Evolutionary conservation across 2,113 vertebrate genomes (phyloP).

Genomic region (Crotophaga sulcirostris): DNA sequence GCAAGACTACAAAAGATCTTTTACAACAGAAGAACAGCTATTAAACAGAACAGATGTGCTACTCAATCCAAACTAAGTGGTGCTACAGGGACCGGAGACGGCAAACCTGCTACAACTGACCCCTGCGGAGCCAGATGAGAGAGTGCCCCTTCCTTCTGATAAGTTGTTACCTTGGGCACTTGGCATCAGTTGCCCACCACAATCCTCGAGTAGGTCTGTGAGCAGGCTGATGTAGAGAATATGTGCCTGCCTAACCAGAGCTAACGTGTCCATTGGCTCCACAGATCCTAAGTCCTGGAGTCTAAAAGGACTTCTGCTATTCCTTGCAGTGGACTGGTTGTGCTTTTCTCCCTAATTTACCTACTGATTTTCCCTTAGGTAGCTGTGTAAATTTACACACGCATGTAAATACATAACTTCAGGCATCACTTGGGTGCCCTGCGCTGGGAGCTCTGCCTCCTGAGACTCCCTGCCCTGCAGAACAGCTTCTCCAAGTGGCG

Average conservation of each 20-base stretch:
- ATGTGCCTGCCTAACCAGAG: background rate
- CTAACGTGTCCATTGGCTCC: background rate
- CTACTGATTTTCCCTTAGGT: background rate
- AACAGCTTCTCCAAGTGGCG: background rate
- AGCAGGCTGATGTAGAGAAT: background rate
- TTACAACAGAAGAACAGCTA: background rate
- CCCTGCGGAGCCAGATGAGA: background rate
- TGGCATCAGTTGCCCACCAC: background rate
- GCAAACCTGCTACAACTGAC: background rate
- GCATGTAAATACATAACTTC: background rate
- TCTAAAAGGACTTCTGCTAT: background rate
- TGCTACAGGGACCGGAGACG: background rate
- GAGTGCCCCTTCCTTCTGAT: background rate
- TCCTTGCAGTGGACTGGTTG: background rate
- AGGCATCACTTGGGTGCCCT: rapidly evolving
- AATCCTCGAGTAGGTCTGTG: background rate
- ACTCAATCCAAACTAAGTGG: background rate
- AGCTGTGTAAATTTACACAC: no score
- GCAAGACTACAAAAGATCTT: background rate
- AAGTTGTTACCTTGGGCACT: background rate
- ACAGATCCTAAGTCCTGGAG: background rate
- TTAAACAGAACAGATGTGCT: background rate
- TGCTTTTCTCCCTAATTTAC: background rate
- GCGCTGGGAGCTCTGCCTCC: background rate
- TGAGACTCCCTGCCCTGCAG: background rate